Conservation (phyloP, 2,113 vertebrate species). For the Diadophis punctatus region DNA sequence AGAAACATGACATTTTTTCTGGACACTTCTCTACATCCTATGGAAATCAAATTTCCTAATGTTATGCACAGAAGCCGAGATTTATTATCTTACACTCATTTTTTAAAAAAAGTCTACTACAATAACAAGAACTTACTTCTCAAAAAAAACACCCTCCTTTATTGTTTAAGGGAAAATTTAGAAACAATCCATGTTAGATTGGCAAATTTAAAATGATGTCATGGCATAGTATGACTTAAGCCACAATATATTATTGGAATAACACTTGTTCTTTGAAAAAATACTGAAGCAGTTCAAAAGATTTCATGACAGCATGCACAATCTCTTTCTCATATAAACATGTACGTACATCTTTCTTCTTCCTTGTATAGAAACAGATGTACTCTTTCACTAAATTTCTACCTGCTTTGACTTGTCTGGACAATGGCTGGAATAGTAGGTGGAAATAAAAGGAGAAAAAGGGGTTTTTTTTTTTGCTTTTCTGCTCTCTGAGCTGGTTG, state of each 20-base stretch:
- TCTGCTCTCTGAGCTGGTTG: not conserved
- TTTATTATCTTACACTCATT: not conserved
- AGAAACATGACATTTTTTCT: not conserved
- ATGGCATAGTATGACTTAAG: not conserved
- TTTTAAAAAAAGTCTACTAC: not conserved
- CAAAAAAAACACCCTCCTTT: not conserved
- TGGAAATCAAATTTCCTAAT: not conserved
- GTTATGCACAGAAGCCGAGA: not conserved
- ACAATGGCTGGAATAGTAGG: not conserved
- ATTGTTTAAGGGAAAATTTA: not conserved
- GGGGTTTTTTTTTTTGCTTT: not conserved
- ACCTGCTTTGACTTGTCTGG: not conserved
- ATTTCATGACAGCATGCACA: not conserved
- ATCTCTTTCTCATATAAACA: not conserved
- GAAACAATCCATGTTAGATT: not conserved
- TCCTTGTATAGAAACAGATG: not conserved
- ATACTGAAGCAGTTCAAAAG: not conserved
- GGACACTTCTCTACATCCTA: not conserved
- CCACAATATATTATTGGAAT: not conserved
- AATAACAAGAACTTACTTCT: not conserved
- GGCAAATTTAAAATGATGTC: not conserved
- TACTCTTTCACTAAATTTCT: not conserved
- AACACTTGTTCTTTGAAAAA: not conserved
- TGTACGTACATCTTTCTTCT: not conserved
- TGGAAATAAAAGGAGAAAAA: not conserved